Base-by-base conservation (phyloP, 2,113 vertebrate genomes). In the Columba livia region DNA sequence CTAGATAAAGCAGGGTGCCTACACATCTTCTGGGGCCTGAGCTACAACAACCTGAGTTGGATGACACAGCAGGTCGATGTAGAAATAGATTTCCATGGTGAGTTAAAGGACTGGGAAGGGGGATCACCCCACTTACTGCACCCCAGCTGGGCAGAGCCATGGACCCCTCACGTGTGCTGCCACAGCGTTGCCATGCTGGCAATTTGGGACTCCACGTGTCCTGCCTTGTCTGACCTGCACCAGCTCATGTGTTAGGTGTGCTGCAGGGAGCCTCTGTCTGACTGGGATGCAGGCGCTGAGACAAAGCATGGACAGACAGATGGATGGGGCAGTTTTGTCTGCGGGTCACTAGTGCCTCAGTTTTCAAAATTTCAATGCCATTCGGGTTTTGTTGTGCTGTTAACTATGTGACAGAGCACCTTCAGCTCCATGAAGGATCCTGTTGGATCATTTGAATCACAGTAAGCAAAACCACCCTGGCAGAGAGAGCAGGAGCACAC, bases 201-300 rank as follows among this genome's bases (percentile, higher is more conserved):
- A 5, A 1, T 2, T 1, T 34, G 65, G 60, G 24, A 57, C 7
- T 24, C 6, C 1, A 2, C 9, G 1, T 0, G 3, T 40, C 34
- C n/a, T 44, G 15, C 82, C 31, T 31, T 5, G 3, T 26, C 3
- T 17, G 60, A 42, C 0, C 0, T 1, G 34, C 48, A 56, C 5
- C 28, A 58, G 56, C 44, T 40, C 91, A 15, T 1, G 15, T 1
- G 1, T 20, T 11, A 28, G 40, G 24, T 5, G 2, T 1, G 61
- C 72, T 34, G 38, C 2, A 1, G 57, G 23, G 6, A 50, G 20
- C 0, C 9, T 5, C 56, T 23, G 21, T 67, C 66, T 29, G 36
- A 31, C 18, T 10, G 58, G 28, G 48, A 44, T 12, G 29, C 44
- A 40, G 36, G 42, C 36, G 42, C 60, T 40, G 48, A 47, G 25